Base-by-base conservation (phyloP, 2,888 invertebrate genomes). In the Seira sanloemensis region DNA sequence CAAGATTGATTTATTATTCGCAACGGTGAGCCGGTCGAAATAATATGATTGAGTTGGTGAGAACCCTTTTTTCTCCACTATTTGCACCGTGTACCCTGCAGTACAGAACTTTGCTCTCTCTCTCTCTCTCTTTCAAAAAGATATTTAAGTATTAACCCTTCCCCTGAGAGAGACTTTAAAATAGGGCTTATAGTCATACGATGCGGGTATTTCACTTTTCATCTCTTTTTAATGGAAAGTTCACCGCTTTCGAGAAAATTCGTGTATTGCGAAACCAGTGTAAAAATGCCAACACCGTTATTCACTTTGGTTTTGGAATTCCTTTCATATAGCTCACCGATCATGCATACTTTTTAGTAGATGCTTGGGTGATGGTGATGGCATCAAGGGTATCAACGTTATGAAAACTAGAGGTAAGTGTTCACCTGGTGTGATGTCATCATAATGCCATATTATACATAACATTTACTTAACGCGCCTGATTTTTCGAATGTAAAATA, bases 1-100 rank as follows among this genome's bases (percentile, higher is more conserved):
- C 67, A 4, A 12, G 77, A 77, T 77, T 77, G 77, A 77, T 77
- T 77, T 77, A 66, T 66, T 66, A 77, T 76, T 76, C 72, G 50
- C 68, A 68, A 25, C 25, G 58, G 68, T 75, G 37, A 7, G 23
- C 62, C 50, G 68, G 73, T 26, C 12, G 16, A 26, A 77, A 69
- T 68, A 68, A 12, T 37, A 12, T 37, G 37, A 37, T 37, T 37
- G 37, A 37, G 37, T 37, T 4, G 4, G 37, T 37, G 37, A 4
- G 37, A 37, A 37, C 37, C 12, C 37, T 12, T 37, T 12, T 37
- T 37, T 37, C 12, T 37, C 5, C 37, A 12, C 37, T 37, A 37
- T 37, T 7, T 37, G 37, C 12, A 37, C 12, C 12, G n/a, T n/a
- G n/a, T 37, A 7, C 12, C 12, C 37, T 37, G 37, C 37, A 7